Conservation (phyloP, 2,797 vertebrate species). For the Lithobates pipiens region DNA sequence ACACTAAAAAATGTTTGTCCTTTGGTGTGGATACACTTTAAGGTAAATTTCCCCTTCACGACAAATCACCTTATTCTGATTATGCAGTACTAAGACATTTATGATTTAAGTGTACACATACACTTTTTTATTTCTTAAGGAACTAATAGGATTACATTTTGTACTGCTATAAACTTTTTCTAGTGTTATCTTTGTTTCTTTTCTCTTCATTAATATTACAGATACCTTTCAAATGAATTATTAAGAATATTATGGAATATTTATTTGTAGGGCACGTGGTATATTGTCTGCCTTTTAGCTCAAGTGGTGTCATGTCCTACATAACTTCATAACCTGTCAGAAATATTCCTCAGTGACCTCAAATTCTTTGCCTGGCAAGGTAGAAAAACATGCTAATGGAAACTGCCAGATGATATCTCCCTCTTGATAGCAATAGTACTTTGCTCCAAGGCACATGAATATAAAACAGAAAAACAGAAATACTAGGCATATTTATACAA, state of each 20-base stretch:
- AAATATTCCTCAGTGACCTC: constrained; percentile 21
- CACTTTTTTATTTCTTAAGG: no score
- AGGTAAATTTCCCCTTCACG: no score
- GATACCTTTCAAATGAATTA: constrained; percentile 28
- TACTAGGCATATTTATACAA: constrained; percentile 26
- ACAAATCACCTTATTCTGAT: neutral
- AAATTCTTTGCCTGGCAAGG: constrained; percentile 24
- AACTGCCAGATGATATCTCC: constrained; percentile 27
- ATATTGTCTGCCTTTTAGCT: constrained; percentile 48
- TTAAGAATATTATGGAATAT: constrained; percentile 53
- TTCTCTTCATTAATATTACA: constrained; percentile 65
- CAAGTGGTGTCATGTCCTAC: constrained; percentile 44
- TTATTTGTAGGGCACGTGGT: constrained; percentile 49
- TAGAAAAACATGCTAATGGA: constrained; percentile 42
- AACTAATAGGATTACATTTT: neutral
- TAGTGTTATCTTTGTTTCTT: neutral
- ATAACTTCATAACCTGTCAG: constrained; percentile 48
- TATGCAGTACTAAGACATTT: neutral
- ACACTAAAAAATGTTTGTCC: no score
- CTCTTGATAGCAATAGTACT: constrained; percentile 24
- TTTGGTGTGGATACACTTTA: no score
- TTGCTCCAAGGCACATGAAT: constrained; percentile 27
- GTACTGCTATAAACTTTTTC: neutral
- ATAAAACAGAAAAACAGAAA: constrained; percentile 7
- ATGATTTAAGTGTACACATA: no score